Base-by-base conservation (phyloP, 2,113 vertebrate genomes). In the Coregonus clupeaformis region DNA sequence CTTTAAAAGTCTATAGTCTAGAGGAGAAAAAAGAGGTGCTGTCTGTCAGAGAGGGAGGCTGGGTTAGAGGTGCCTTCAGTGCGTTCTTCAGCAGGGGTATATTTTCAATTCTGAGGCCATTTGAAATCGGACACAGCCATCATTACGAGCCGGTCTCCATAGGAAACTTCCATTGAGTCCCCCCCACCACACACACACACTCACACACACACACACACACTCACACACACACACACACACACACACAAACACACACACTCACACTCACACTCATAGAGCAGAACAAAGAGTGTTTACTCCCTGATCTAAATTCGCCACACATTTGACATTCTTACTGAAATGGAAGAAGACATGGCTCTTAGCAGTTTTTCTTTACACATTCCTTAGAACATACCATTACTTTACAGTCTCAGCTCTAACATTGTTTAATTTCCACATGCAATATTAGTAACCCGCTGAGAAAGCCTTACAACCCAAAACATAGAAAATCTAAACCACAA, bases 101-200 rank as follows among this genome's bases (percentile, higher is more conserved):
- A 75, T 80, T 87, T 89, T 82, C 81, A 77, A 78, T 71, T 75
- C 81, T 47, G 27, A 87, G 70, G 52, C 72, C 45, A 30, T 86
- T 85, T 88, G 79, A 84, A 83, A 90, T 82, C 84, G 80, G 86
- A 88, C 81, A 78, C 88, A 86, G 88, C 75, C 80, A 80, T 84
- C 80, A 73, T 69, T 76, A 80, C 12, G 60, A 78, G 59, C 74
- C 4, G 32, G 75, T 64, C 80, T 82, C 74, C 73, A 72, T 73
- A 77, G 86, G 68, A 80, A 83, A 78, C 22, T 64, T 81, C 80
- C 60, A 62, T 57, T 79, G 25, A 63, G 27, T 69, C n/a, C 22
- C 36, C 47, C 9, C 64, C 45, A 25, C 52, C 70, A 72, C 29
- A 32, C 25, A n/a, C 55, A 72, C 70, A 72, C 27, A 69, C 47